Percentiles rank a stretch among this genome's conserved stretches.
These are phyloP conservation scores for Orthosia cruda DNA, from an alignment of 2,888 invertebrate species.

Conservation along the genomic window DNA sequence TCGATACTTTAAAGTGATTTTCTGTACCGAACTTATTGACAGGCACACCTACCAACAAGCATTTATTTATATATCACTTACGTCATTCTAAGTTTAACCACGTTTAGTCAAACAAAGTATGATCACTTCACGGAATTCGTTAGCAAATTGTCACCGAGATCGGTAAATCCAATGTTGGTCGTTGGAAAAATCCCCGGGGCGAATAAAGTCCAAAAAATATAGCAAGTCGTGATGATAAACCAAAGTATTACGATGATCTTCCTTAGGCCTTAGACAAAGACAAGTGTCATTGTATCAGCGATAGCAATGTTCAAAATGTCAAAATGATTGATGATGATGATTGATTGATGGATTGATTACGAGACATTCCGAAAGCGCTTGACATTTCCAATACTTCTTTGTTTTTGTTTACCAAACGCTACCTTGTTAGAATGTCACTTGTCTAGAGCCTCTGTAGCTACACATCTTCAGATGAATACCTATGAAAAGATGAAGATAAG, in stretches of 20 bases:
- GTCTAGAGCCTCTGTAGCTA: not conserved
- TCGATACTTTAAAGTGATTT: constrained; percentile 12
- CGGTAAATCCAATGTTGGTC: constrained; percentile 40
- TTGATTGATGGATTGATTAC: too few species aligned
- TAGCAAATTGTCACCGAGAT: constrained; percentile 38
- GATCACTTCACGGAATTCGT: constrained; percentile 47
- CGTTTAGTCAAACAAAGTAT: constrained; percentile 28
- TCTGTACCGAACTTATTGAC: not conserved
- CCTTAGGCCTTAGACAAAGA: not conserved
- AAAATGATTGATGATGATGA: too few species aligned
- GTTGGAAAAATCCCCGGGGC: constrained; percentile 22
- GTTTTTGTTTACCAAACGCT: too few species aligned
- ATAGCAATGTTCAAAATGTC: too few species aligned
- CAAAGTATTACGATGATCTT: not conserved
- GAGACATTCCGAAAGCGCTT: too few species aligned
- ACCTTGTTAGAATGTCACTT: too few species aligned
- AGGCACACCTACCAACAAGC: not conserved
- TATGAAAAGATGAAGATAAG: not conserved
- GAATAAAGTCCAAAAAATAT: not conserved
- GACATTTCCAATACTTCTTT: too few species aligned
- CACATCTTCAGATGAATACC: not conserved
- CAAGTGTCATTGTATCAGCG: too few species aligned
- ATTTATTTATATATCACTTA: constrained; percentile 42
- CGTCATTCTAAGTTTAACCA: constrained; percentile 39
- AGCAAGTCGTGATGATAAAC: constrained; percentile 6